Percentiles rank a stretch among this genome's conserved stretches.
These are phyloP conservation scores for Cheilosia pagana DNA, from an alignment of 2,888 invertebrate genomes.

Conservation along the genomic window DNA sequence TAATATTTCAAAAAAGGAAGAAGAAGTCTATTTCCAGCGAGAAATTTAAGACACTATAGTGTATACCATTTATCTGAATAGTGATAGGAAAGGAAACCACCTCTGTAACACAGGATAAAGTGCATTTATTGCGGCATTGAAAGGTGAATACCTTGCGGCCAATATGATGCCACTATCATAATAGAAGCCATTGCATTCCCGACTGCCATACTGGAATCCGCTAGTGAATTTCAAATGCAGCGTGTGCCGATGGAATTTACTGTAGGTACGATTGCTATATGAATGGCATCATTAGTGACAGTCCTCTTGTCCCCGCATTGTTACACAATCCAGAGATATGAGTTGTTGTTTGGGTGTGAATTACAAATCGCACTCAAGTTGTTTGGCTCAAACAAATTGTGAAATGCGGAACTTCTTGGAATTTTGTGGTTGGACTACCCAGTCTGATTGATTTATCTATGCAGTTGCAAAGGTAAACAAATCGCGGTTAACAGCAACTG, in stretches of 20 bases:
- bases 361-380: conserved; percentile 1
- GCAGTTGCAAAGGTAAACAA: neutral
- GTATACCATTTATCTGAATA: conserved; percentile 10
- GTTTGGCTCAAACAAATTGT: neutral
- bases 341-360: conserved; percentile 19
- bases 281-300: conserved; percentile 34
- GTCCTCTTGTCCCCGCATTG: conserved; percentile 24
- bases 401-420: neutral
- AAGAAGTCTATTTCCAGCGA: neutral
- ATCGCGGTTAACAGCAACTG: no score
- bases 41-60: conserved; percentile 29
- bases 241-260: conserved; percentile 10
- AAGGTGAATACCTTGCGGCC: conserved; percentile 44
- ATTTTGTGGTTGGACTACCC: neutral
- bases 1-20: conserved; percentile 28
- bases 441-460: neutral
- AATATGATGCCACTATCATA: conserved; percentile 32
- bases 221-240: conserved; percentile 30
- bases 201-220: conserved; percentile 18
- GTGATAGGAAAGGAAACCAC: conserved; percentile 17
- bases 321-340: conserved; percentile 25
- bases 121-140: conserved; percentile 47
- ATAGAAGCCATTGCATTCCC: conserved; percentile 8
- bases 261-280: conserved; percentile 8
- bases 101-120: conserved; percentile 23